Evolutionary conservation across 2,113 vertebrate species (phyloP).

Genomic region (Muntiacus reevesi): DNA sequence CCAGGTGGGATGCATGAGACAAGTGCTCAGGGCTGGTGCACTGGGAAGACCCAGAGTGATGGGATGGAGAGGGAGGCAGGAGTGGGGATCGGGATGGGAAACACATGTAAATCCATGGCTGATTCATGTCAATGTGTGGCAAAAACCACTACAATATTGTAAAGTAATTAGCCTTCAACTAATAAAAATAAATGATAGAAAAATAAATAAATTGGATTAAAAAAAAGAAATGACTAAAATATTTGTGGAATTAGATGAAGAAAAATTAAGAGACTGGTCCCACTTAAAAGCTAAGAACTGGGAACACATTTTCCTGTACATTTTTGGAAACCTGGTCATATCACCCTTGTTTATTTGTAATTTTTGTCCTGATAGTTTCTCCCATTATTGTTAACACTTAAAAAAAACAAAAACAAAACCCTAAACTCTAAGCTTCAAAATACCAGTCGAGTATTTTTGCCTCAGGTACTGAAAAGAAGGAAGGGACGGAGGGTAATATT

Average conservation of each 20-base stretch:
- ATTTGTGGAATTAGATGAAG: neutral
- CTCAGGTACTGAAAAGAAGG: neutral
- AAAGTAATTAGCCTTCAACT: no score
- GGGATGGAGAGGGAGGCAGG: no score
- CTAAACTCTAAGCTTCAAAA: neutral
- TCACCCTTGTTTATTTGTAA: neutral
- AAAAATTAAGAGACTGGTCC: neutral
- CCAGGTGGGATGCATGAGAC: no score
- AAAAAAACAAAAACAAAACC: neutral
- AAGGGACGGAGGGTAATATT: neutral
- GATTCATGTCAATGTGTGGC: no score
- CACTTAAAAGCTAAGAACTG: constrained; percentile 18
- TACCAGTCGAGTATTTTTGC: neutral
- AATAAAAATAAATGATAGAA: no score
- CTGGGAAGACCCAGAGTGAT: no score
- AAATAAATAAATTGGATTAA: no score
- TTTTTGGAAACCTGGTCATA: neutral
- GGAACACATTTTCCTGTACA: neutral
- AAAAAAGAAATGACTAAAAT: neutral
- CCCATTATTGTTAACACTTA: neutral
- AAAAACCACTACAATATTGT: no score
- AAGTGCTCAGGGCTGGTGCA: no score
- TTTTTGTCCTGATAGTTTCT: constrained; percentile 5
- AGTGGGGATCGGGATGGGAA: no score
- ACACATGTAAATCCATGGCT: no score